Conservation (phyloP, 2,888 invertebrate genomes). For the Anthrax anthrax region DNA sequence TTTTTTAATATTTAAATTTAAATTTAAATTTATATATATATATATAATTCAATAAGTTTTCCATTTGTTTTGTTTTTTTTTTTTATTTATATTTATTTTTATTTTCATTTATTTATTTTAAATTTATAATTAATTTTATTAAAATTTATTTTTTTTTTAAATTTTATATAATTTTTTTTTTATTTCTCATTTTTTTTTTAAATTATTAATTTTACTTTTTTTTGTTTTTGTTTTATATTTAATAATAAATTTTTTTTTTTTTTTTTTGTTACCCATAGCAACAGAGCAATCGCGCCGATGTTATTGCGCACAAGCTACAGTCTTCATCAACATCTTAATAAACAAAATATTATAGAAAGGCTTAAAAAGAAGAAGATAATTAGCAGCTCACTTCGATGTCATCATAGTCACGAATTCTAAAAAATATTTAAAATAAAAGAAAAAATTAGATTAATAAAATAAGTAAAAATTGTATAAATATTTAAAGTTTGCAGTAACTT, state of each 20-base stretch:
- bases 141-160: conserved; percentile 14
- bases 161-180: conserved; percentile 9
- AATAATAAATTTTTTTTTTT: too few relatives aligned
- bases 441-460: too few relatives aligned
- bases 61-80: conserved; percentile 2
- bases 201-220: too few relatives aligned
- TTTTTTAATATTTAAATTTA: too few relatives aligned
- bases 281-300: conserved; percentile 36
- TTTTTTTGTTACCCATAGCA: conserved; percentile 35
- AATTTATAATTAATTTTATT: conserved; percentile 13
- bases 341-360: conserved; percentile 36
- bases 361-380: conserved; percentile 46
- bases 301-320: conserved; percentile 43
- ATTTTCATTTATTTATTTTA: conserved; percentile 17
- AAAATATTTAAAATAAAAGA: conserved; percentile 35
- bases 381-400: conserved; percentile 93
- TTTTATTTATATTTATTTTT: conserved; percentile 13
- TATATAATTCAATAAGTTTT: conserved; percentile 11
- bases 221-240: too few relatives aligned
- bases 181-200: too few relatives aligned
- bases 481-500: too few relatives aligned
- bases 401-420: conserved; percentile 97
- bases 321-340: conserved; percentile 41
- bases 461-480: too few relatives aligned
- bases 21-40: conserved; percentile 7